Base-by-base conservation (phyloP, 2,797 vertebrate genomes). In the Chloroceryle amazona region DNA sequence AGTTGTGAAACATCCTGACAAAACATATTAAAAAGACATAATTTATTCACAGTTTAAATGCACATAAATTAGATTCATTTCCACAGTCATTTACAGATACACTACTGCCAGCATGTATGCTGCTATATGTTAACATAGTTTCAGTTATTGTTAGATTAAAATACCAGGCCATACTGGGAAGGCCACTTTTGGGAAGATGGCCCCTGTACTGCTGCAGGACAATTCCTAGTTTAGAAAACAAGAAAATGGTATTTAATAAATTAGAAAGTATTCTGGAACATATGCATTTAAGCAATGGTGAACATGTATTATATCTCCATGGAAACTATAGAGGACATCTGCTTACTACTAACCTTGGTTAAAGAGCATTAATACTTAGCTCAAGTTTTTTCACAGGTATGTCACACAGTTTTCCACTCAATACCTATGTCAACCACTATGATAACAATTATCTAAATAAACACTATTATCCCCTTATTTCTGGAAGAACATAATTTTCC, bases 321-420 rank as follows among this genome's bases (percentile, higher is more conserved):
- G 11, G n/a, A 90, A 51, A 39, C 7, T n/a, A 41, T 13, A 47
- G 35, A 46, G 12, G 14, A 66, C 12, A 42, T 0, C 0, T 49
- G 8, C 37, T 12, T 57, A 17, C 57, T 54, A 11, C 13, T 2
- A 1, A 15, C 61, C 20, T 49, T 41, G 76, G 5, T 22, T 62
- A 28, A 4, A 63, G 1, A 10, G 6, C 21, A 46, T 18, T 39
- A 67, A 31, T 0, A 21, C 44, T 51, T 37, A 81, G 12, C 23
- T 71, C n/a, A 63, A 15, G 13, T 4, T 44, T 60, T 65, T 76
- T 83, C 18, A 29, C 17, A 71, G 46, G 44, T 3, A 0, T 58
- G 23, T 33, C 28, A 16, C 76, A 62, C 23, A 7, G 16, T 81
- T 22, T 81, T 81, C 18, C 13, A 67, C 66, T 79, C 31, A 66